Base-by-base conservation (phyloP, 2,113 vertebrate species). In the Vulpes lagopus region DNA sequence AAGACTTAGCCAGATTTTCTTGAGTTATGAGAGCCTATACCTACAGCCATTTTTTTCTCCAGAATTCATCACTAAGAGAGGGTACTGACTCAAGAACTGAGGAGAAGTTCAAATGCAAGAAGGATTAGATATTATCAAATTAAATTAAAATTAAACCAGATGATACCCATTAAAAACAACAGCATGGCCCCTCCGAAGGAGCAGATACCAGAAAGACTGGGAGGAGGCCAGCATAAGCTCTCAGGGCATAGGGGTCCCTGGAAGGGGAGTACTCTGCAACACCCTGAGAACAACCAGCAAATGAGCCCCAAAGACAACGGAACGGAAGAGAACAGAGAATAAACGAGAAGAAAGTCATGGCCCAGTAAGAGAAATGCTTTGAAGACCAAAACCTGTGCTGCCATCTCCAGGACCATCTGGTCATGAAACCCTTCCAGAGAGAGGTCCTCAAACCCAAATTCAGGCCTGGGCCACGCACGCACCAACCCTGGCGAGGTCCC, bases 391-490 rank as follows among this genome's bases (percentile, higher is more conserved):
- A 6, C 49, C 85, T 23, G 16, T 74, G 49, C 35, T 4, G 16
- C 60, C 38, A 49, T 59, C 60, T 49, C 80, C 73, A 57, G 80
- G 65, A 69, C 0, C 19, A 81, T 67, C 64, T 90, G 73, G 64
- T 32, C 3, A 20, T 35, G 64, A 93, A 95, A 81, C 16, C 35
- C 65, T 94, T 89, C 71, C 89, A 53, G 69, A 82, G 73, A 93
- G 59, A 90, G 51, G 51, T 67, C 89, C 49, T 86, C 76, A 53
- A 60, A 81, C 57, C 71, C 71, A 92, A 9, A 62, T 2, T n/a
- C 10, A 11, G 1, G 4, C 4, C 12, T 69, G 43, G 23, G 64
- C 19, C 64, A 51, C 5, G 15, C 64, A 51, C 3, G 15, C 10
- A 49, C 6, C 0, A 11, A 59, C 32, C 2, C 2, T 8, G 6